These are phyloP conservation scores for Mythimna albipuncta DNA, from an alignment of 2,888 invertebrate species.

Conservation along the genomic window DNA sequence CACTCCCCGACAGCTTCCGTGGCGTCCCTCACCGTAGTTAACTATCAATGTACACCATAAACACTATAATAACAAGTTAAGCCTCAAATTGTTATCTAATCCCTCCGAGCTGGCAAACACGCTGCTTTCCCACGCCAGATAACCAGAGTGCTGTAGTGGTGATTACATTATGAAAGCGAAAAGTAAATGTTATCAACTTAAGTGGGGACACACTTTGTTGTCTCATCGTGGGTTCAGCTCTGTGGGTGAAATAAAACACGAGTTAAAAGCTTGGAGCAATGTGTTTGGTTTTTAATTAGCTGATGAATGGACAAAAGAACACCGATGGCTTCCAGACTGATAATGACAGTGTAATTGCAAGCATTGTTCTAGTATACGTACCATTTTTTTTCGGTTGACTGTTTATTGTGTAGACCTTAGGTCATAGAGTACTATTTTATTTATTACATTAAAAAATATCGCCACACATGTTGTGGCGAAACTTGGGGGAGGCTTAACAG, in stretches of 20 bases:
- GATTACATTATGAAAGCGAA: slow-evolving; percentile 68
- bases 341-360: neutral
- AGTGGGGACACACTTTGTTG: slow-evolving; percentile 54
- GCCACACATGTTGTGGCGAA: too few species aligned
- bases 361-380: neutral
- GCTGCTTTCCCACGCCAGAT: slow-evolving; percentile 80
- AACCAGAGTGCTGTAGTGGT: slow-evolving; percentile 72
- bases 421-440: neutral
- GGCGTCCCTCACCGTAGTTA: slow-evolving; percentile 22
- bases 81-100: slow-evolving; percentile 73
- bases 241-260: slow-evolving; percentile 29
- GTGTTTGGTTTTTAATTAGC: slow-evolving; percentile 19
- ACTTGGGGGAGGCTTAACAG: too few species aligned
- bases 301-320: neutral
- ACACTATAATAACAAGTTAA: slow-evolving; percentile 55
- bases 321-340: neutral
- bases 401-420: neutral
- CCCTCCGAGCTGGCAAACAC: slow-evolving; percentile 65
- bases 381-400: too few species aligned
- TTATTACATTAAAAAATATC: too few species aligned
- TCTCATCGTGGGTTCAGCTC: neutral
- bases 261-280: slow-evolving; percentile 23
- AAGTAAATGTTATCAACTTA: slow-evolving; percentile 63
- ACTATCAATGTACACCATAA: slow-evolving; percentile 49
- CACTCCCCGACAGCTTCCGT: slow-evolving; percentile 36